Conservation (phyloP, 2,797 vertebrate species). For the Phalanger gymnotis region DNA sequence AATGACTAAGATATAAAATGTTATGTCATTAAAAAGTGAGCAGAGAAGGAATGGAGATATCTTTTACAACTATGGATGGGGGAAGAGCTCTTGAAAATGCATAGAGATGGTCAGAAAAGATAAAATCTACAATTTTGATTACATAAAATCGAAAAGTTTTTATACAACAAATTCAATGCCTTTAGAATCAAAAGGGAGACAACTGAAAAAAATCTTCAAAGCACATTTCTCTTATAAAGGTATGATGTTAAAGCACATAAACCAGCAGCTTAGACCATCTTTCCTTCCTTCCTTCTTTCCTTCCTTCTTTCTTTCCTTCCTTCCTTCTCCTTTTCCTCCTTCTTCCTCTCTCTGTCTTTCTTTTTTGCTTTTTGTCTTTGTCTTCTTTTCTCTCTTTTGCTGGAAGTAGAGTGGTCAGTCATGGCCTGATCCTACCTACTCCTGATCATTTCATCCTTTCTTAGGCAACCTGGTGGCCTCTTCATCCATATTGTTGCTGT, state of each 20-base stretch:
- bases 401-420: neutral
- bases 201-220: neutral
- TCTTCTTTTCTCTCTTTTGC: neutral
- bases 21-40: no score
- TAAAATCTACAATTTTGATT: neutral
- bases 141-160: neutral
- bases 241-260: neutral
- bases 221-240: neutral
- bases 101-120: neutral
- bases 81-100: neutral
- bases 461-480: neutral
- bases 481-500: neutral
- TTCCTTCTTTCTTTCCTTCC: neutral
- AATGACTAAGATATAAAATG: neutral
- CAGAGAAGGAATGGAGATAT: neutral
- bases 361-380: no score
- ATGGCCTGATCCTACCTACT: neutral
- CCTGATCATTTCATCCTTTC: neutral
- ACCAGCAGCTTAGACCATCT: neutral
- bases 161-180: no score
- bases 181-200: neutral
- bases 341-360: neutral
- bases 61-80: neutral
- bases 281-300: neutral
- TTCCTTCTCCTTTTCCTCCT: no score